phyloP scores from a whole-genome alignment of 2,888 invertebrate genomes.

The Sialis lutaria region DNA sequence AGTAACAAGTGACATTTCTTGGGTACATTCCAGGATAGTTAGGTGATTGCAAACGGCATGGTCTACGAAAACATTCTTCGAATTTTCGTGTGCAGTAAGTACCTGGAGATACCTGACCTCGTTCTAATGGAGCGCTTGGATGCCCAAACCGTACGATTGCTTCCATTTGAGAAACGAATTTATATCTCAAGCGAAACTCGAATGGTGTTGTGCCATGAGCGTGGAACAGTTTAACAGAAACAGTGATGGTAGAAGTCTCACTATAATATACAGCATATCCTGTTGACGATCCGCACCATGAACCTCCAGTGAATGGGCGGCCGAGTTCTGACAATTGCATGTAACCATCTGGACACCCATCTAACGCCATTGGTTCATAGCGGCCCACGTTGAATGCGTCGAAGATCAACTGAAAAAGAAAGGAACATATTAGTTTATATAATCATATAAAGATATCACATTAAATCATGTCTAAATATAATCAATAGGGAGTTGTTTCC shows the following conservation, averaged over 20 bases:
- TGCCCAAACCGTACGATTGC: slow-evolving; percentile 66
- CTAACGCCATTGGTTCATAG: slow-evolving; percentile 51
- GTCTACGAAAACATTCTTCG: slow-evolving; percentile 70
- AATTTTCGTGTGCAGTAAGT: slow-evolving; percentile 72
- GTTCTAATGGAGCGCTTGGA: slow-evolving; percentile 56
- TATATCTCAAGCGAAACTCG: slow-evolving; percentile 62
- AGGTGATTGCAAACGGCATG: slow-evolving; percentile 74
- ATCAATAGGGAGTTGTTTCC: too few species aligned
- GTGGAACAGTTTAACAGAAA: slow-evolving; percentile 62
- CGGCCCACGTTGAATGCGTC: slow-evolving; percentile 78
- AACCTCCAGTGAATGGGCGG: slow-evolving; percentile 74
- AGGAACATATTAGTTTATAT: neutral
- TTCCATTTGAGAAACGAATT: slow-evolving; percentile 64
- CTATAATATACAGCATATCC: slow-evolving; percentile 75
- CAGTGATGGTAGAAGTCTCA: slow-evolving; percentile 77
- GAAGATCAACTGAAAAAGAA: slow-evolving; percentile 49
- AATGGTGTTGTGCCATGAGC: slow-evolving; percentile 58
- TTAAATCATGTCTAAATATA: too few species aligned
- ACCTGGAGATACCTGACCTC: slow-evolving; percentile 70
- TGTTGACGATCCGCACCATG: slow-evolving; percentile 74
- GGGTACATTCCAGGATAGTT: slow-evolving; percentile 83
- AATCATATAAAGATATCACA: too few species aligned
- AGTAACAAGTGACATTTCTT: slow-evolving; percentile 81
- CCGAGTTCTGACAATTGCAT: slow-evolving; percentile 76
- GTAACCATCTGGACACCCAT: slow-evolving; percentile 77